A percentile compares a stretch with the other conserved stretches of the same genome.
phyloP scores from a whole-genome alignment of 2,888 invertebrate species.

The Leucozona laternaria region DNA sequence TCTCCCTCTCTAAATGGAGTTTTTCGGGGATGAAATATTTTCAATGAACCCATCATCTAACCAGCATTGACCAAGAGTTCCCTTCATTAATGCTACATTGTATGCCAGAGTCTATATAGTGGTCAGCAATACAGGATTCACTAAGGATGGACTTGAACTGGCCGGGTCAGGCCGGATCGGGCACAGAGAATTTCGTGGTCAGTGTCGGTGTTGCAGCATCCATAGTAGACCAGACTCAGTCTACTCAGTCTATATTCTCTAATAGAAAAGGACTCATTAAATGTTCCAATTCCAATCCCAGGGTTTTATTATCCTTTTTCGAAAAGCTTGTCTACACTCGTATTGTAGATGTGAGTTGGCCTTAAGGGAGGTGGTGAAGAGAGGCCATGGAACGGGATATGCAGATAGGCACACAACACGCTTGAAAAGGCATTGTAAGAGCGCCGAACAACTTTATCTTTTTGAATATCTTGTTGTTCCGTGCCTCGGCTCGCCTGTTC shows the following conservation, averaged over 20 bases:
- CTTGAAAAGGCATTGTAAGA: constrained; percentile 46
- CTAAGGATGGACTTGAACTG: constrained; percentile 25
- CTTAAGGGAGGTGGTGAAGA: not conserved
- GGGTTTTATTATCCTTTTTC: constrained; percentile 69
- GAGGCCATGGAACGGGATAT: constrained; percentile 9
- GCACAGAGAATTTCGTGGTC: constrained; percentile 48
- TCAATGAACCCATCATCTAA: constrained; percentile 70
- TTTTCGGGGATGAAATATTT: constrained; percentile 41
- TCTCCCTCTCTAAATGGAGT: constrained; percentile 10
- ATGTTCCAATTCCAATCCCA: constrained; percentile 70
- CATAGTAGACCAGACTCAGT: constrained; percentile 51
- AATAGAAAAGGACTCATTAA: constrained; percentile 75
- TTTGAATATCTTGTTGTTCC: constrained; percentile 47
- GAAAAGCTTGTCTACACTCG: constrained; percentile 36
- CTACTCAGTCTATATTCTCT: constrained; percentile 62
- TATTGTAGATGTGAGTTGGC: constrained; percentile 12
- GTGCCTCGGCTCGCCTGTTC: not conserved
- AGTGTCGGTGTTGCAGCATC: constrained; percentile 29
- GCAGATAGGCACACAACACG: constrained; percentile 16
- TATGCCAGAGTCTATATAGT: constrained; percentile 60
- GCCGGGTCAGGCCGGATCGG: too few species aligned
- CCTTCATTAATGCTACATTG: constrained; percentile 74
- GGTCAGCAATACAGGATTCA: constrained; percentile 60
- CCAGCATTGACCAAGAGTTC: constrained; percentile 67
- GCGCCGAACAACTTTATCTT: constrained; percentile 53